Evolutionary conservation across 2,797 vertebrate genomes (phyloP).

Genomic region (Garrulus glandarius): DNA sequence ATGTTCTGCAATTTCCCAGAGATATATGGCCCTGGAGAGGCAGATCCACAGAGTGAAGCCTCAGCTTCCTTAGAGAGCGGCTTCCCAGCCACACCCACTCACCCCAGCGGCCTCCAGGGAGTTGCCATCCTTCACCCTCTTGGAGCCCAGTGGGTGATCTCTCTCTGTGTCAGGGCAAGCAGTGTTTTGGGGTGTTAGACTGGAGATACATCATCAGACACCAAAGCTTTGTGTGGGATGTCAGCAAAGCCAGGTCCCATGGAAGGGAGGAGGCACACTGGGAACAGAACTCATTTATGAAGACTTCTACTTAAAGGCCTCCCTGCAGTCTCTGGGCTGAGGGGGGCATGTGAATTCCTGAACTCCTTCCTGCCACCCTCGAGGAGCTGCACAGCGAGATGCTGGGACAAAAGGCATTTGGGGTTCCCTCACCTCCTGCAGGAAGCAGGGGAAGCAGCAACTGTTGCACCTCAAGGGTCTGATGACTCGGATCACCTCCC

Average conservation of each 20-base stretch:
- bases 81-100: neutral
- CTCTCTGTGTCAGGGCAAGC: neutral
- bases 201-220: neutral
- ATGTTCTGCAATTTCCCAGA: neutral
- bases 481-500: conserved; percentile 87
- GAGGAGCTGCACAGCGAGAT: accelerated
- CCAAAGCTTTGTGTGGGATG: neutral
- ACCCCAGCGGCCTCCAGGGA: accelerated
- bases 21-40: neutral
- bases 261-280: neutral
- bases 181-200: neutral
- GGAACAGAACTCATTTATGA: accelerated
- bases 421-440: conserved; percentile 86
- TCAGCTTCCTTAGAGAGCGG: neutral
- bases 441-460: conserved; percentile 92
- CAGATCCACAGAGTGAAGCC: neutral
- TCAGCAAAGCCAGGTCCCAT: neutral
- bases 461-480: conserved; percentile 93
- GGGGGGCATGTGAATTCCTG: neutral
- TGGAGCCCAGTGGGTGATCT: neutral
- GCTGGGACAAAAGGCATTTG: neutral
- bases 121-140: neutral
- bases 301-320: neutral
- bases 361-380: neutral
- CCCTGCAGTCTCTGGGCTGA: accelerated